Conservation (phyloP, 2,113 vertebrate species). For the Phrynocephalus versicolor region DNA sequence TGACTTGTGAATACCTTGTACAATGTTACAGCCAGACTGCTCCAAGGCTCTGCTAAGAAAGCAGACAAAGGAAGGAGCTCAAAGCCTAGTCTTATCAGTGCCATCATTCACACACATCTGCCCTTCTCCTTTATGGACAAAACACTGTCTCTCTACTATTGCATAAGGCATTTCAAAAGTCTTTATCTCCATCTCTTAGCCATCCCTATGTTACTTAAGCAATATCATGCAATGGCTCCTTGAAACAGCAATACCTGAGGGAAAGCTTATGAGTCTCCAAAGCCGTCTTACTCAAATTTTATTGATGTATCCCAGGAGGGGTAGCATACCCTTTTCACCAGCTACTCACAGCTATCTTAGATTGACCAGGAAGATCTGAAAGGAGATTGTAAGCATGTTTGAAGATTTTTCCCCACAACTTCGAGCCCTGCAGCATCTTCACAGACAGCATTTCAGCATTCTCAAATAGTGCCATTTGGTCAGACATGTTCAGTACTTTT, state of each 20-base stretch:
- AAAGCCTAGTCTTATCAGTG: constrained; percentile 17
- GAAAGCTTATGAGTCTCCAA: neutral
- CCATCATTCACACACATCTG: neutral
- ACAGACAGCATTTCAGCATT: neutral
- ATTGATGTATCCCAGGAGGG: neutral
- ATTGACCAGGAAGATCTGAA: neutral
- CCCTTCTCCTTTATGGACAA: constrained; percentile 8
- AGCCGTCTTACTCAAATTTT: neutral
- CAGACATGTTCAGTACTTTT: neutral
- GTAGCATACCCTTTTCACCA: neutral
- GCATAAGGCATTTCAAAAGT: neutral
- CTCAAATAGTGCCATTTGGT: neutral
- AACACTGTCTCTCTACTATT: neutral
- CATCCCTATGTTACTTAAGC: neutral
- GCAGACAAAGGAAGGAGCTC: constrained; percentile 4
- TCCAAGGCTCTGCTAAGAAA: constrained; percentile 31
- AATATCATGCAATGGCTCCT: neutral
- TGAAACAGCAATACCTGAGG: neutral
- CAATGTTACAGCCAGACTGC: constrained; percentile 7
- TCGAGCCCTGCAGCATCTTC: neutral
- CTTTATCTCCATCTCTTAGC: neutral
- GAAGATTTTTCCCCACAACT: neutral
- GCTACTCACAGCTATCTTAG: neutral
- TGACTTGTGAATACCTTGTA: constrained; percentile 35
- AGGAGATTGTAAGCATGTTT: neutral